Evolutionary conservation across 2,113 vertebrate species (phyloP).

Genomic region (Crocuta crocuta): DNA sequence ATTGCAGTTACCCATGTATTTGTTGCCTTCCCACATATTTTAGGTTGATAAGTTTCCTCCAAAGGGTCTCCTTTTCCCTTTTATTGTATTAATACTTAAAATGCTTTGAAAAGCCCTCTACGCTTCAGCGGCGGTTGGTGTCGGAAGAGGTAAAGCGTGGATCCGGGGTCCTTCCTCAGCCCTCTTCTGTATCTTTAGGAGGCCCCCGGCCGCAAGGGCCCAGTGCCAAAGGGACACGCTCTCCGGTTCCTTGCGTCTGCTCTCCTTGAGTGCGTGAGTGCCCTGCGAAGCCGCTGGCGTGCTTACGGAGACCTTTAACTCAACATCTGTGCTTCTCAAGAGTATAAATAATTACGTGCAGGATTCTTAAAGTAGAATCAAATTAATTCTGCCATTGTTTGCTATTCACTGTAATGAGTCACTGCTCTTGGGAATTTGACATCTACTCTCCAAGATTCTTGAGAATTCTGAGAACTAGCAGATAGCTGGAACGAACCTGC

Average conservation of each 20-base stretch:
- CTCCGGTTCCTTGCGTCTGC: background rate
- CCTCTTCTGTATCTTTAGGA: background rate
- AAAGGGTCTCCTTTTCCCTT: background rate
- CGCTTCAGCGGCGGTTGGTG: background rate
- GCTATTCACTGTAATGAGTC: constrained; percentile 38
- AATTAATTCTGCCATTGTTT: constrained; percentile 44
- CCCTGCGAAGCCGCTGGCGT: background rate
- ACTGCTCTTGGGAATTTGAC: background rate
- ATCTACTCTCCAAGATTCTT: constrained; percentile 6
- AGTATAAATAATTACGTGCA: background rate
- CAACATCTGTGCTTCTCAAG: background rate
- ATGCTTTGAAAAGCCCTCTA: background rate
- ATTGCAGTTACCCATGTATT: background rate
- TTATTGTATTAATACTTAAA: background rate
- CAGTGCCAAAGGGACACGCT: background rate
- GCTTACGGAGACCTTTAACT: background rate
- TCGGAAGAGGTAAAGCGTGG: background rate
- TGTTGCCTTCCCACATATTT: constrained; percentile 1
- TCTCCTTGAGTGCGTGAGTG: background rate
- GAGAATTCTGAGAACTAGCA: constrained; percentile 38
- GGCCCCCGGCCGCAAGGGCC: background rate
- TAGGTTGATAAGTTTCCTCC: background rate
- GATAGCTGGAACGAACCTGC: background rate
- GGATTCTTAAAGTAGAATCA: background rate
- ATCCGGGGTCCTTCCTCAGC: too few relatives aligned